Conservation (phyloP, 2,113 vertebrate genomes). For the Phyllostomus discolor region DNA sequence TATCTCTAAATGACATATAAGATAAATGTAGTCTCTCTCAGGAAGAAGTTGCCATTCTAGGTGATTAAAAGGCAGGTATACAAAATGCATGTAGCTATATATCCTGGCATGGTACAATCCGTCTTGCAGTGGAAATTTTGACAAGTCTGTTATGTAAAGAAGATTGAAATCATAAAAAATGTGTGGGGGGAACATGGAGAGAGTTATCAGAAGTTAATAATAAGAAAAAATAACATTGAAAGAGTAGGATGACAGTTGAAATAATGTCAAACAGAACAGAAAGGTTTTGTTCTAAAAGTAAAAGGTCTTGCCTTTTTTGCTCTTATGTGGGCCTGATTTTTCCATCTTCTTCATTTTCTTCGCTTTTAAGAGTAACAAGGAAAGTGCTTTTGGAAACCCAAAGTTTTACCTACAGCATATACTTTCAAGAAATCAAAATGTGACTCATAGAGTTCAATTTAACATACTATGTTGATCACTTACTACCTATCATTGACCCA, state of each 20-base stretch:
- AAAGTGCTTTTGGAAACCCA: not conserved
- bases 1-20: not conserved
- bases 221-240: constrained; percentile 39
- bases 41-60: not conserved
- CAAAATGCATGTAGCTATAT: not conserved
- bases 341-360: not conserved
- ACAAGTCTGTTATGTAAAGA: constrained; percentile 58
- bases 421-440: not conserved
- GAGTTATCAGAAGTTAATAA: constrained; percentile 47
- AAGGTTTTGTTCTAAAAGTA: constrained; percentile 57
- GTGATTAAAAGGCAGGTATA: not conserved
- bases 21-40: not conserved
- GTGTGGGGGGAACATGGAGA: not conserved
- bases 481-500: not conserved
- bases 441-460: not conserved
- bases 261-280: constrained; percentile 27
- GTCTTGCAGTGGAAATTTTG: constrained; percentile 34
- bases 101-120: not conserved
- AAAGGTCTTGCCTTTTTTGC: not conserved
- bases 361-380: not conserved
- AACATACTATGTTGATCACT: not conserved
- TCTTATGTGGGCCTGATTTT: constrained; percentile 10
- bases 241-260: constrained; percentile 51
- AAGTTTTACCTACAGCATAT: not conserved
- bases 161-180: constrained; percentile 27